Evolutionary conservation across 2,113 vertebrate genomes (phyloP), one percentile per base, ranked within the genome.

Genomic region (Progne subis): DNA sequence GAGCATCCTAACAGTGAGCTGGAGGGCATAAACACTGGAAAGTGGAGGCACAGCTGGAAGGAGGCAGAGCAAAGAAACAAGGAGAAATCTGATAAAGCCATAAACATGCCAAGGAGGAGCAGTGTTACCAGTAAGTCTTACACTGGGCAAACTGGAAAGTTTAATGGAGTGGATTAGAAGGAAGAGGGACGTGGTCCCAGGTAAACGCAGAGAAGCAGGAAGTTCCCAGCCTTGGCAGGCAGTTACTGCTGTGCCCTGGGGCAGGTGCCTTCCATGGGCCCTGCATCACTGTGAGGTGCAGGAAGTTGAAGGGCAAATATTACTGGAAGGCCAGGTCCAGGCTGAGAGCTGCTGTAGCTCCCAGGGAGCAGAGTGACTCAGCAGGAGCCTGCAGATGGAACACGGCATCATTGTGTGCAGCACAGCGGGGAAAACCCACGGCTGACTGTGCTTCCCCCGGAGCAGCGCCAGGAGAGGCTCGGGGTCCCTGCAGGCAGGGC

Each of bases 391-490:
- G 87, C 76, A 69, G 90, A 44, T 41, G 63, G 77, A 83, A 17
- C 21, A 21, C 25, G 9, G 67, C 71, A 18, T 34, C 77, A 6
- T 17, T 2, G 32, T 0, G 0, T 34, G 60, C 46, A 39, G 56
- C 0, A 0, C 1, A 29, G 64, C 2, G 6, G 78, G 82, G 18
- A 87, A 28, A 78, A 13, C 78, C 88, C 3, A 0, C 3, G 0
- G 2, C 79, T 28, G 9, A 4, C 41, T 46, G 49, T 4, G 8
- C 60, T 78, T 37, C n/a, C 50, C 52, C 34, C 11, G 1, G 10
- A 52, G 68, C 32, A 29, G 71, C 34, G 79, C 43, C 29, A 32
- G 52, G 18, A 37, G 64, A 17, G 25, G 61, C 37, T 61, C 17
- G 9, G 37, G 37, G 28, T 21, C 43, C 46, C 80, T 37, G 71